Conservation (phyloP, 1,140 invertebrate genomes). For the Drosophila bocqueti region DNA sequence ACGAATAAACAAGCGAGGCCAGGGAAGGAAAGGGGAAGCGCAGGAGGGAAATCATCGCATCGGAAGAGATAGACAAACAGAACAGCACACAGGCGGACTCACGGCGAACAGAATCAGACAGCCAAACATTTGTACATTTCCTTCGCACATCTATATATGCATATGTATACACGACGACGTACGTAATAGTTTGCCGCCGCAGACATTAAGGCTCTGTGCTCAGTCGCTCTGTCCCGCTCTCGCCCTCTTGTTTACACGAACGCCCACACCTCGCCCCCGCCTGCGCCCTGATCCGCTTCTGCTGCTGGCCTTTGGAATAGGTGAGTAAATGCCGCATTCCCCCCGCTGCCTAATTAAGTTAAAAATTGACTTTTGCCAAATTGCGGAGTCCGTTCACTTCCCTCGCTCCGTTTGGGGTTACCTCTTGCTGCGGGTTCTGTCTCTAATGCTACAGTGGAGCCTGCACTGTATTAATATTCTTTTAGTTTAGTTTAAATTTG, state of each 20-base stretch:
- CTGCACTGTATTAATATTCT: neutral
- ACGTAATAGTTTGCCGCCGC: constrained; percentile 63
- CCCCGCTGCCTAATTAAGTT: constrained; percentile 54
- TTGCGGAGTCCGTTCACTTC: constrained; percentile 11
- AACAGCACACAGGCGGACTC: constrained; percentile 22
- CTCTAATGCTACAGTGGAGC: neutral
- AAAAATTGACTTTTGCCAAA: constrained; percentile 50
- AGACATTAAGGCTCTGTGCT: constrained; percentile 77
- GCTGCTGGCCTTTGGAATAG: constrained; percentile 33
- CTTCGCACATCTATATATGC: constrained; percentile 67
- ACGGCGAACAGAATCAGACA: constrained; percentile 46
- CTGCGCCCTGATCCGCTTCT: neutral
- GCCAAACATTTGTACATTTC: constrained; percentile 73
- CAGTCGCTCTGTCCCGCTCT: constrained; percentile 30
- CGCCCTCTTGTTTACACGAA: constrained; percentile 74
- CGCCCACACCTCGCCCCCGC: constrained; percentile 41
- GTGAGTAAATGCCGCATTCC: constrained; percentile 65
- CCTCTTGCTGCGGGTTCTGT: constrained; percentile 6
- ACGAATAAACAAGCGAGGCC: constrained; percentile 70
- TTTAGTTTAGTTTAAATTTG: neutral
- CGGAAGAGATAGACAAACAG: constrained; percentile 62
- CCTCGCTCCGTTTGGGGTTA: constrained; percentile 1
- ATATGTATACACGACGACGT: constrained; percentile 36
- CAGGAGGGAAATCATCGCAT: constrained; percentile 41
- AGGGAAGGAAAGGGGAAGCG: constrained; percentile 35